Evolutionary conservation across 2,888 invertebrate species (phyloP).

Genomic region (Clostera curtula): DNA sequence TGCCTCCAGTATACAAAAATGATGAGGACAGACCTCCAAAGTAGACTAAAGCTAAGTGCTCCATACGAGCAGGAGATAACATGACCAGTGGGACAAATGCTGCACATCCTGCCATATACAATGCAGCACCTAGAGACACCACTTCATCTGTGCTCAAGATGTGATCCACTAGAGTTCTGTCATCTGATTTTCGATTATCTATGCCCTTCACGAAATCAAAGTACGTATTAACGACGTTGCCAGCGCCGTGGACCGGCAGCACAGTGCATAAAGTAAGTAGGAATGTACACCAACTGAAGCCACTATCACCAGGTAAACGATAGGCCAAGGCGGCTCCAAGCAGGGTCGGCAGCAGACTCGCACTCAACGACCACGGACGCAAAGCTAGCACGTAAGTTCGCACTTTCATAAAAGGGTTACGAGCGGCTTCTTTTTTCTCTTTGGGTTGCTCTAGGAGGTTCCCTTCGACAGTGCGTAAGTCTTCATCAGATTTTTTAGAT

Average conservation of each 20-base stretch:
- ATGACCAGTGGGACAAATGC: slow-evolving; percentile 85
- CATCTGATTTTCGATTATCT: slow-evolving; percentile 94
- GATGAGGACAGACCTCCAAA: slow-evolving; percentile 96
- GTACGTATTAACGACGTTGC: slow-evolving; percentile 97
- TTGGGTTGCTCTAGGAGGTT: slow-evolving; percentile 63
- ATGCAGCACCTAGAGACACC: slow-evolving; percentile 89
- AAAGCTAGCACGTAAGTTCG: slow-evolving; percentile 92
- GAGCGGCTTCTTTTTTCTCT: slow-evolving; percentile 39
- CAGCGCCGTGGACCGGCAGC: slow-evolving; percentile 95
- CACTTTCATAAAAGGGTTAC: slow-evolving; percentile 85
- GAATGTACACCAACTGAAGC: slow-evolving; percentile 87
- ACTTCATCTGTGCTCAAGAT: slow-evolving; percentile 83
- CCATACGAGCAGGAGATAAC: slow-evolving; percentile 93
- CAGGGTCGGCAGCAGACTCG: slow-evolving; percentile 92
- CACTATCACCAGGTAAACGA: slow-evolving; percentile 82
- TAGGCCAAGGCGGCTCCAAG: slow-evolving; percentile 93
- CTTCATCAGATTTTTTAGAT: slow-evolving; percentile 42
- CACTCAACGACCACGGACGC: slow-evolving; percentile 95
- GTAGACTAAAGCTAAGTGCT: slow-evolving; percentile 94
- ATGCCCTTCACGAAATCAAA: slow-evolving; percentile 96
- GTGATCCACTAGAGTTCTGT: slow-evolving; percentile 95
- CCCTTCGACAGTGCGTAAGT: slow-evolving; percentile 51
- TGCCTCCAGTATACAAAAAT: slow-evolving; percentile 97
- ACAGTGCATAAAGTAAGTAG: slow-evolving; percentile 90
- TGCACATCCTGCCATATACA: slow-evolving; percentile 90